Percentiles rank a stretch among this genome's conserved stretches.
phyloP scores from a whole-genome alignment of 2,113 vertebrate species.

The Sitta europaea region DNA sequence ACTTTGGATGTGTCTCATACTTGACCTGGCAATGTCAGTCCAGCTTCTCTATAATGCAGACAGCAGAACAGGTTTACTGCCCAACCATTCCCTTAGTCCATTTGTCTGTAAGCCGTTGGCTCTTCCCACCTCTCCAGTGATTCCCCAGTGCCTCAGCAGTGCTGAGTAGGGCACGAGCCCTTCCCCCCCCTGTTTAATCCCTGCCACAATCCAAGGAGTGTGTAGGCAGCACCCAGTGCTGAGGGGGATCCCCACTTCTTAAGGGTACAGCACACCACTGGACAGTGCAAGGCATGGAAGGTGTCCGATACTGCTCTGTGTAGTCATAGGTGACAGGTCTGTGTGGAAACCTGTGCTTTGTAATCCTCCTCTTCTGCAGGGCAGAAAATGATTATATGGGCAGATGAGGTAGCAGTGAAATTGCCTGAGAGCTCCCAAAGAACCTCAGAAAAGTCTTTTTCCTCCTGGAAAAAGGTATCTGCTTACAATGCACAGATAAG shows the following conservation, averaged over 20 bases:
- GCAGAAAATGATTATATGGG: not conserved
- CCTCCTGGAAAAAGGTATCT: not conserved
- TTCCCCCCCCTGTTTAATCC: not conserved
- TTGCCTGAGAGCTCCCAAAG: not conserved
- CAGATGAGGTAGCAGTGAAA: not conserved
- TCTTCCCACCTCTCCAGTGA: not conserved
- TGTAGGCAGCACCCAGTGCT: not conserved
- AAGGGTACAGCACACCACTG: not conserved
- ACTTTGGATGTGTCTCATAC: fast-evolving
- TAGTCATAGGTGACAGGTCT: not conserved
- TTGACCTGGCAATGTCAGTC: not conserved
- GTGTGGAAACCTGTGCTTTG: not conserved
- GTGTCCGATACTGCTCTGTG: fast-evolving
- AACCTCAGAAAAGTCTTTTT: not conserved
- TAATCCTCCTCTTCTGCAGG: not conserved
- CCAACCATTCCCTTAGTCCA: not conserved
- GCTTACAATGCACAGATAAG: not conserved
- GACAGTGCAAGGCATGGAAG: not conserved
- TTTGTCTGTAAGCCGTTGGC: not conserved
- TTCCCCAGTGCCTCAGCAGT: not conserved
- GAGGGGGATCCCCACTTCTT: not conserved
- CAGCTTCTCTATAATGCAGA: not conserved
- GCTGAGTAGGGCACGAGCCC: fast-evolving
- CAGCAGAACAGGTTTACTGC: not conserved
- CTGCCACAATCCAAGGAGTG: not conserved